These are phyloP conservation scores for Mola mola DNA, from an alignment of 2,113 vertebrate species.

Conservation along the genomic window DNA sequence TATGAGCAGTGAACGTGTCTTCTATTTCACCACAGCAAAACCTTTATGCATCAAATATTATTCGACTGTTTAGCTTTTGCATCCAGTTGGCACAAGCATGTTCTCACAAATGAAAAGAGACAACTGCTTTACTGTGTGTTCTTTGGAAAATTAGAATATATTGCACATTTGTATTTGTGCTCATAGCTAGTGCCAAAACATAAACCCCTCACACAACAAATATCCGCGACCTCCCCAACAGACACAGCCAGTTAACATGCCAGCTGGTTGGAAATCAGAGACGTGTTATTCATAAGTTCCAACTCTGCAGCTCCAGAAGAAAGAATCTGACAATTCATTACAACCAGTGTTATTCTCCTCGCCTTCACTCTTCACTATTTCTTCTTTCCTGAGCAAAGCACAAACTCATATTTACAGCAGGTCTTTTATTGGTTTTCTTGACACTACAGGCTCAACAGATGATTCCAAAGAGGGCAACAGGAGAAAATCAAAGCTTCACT, in stretches of 20 bases:
- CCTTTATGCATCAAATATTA: no score
- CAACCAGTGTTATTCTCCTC: conserved; percentile 14
- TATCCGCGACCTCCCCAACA: conserved; percentile 2
- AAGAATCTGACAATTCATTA: conserved; percentile 46
- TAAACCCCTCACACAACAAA: conserved; percentile 4
- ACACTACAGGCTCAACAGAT: conserved; percentile 6
- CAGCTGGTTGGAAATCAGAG: conserved; percentile 30
- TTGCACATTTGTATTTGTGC: conserved; percentile 6
- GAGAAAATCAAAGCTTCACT: conserved; percentile 45
- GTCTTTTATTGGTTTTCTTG: conserved; percentile 52
- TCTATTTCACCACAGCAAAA: no score
- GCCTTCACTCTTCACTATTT: conserved; percentile 28
- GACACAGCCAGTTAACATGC: conserved; percentile 2
- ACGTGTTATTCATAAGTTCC: conserved; percentile 19
- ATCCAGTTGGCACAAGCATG: no score
- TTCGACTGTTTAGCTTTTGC: no score
- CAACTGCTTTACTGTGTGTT: no score
- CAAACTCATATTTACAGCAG: conserved; percentile 40
- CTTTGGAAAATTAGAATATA: no score
- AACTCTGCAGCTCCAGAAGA: not conserved
- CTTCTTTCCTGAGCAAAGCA: conserved; percentile 35
- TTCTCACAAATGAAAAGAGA: no score
- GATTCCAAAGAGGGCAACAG: conserved; percentile 15
- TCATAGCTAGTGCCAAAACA: not conserved
- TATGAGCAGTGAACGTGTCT: no score